Evolutionary conservation across 2,888 invertebrate genomes (phyloP), one percentile per base, ranked within the genome.

Genomic region (Conistra vaccinii): DNA sequence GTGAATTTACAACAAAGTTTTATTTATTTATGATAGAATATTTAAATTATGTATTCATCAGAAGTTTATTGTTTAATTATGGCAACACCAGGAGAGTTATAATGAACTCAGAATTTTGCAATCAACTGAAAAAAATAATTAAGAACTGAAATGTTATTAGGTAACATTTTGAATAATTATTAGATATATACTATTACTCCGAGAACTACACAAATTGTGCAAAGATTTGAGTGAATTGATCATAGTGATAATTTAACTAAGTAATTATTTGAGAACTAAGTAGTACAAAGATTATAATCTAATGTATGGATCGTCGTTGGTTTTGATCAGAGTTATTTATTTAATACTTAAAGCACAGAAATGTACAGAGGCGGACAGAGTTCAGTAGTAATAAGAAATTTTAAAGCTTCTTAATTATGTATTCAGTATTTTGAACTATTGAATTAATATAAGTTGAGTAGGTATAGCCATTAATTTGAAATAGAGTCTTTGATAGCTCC

Each of bases 141-240:
- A n/a, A n/a, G n/a, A n/a, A n/a, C n/a, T n/a, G n/a, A n/a, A n/a
- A n/a, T n/a, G n/a, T n/a, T n/a, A 17, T 17, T 4, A 20, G 23
- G 10, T 67, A 10, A 67, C 12, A 39, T 29, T 32, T 42, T 42
- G 26, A 29, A 10, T 20, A 0, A 17, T 45, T 20, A 20, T 35
- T 23, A 35, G 17, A 2, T 1, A 6, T 57, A 55, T 26, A 26
- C 29, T 35, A 23, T 20, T 12, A 10, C 7, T 12, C 20, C 20
- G 62, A n/a, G 48, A 72, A n/a, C 6, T 61, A 29, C n/a, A 39
- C 29, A n/a, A 3, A 32, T 32, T 23, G 6, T 20, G 45, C 51
- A 63, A 61, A 42, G 42, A 26, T 73, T 45, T 62, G 1, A 73
- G 29, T 26, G 3, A 35, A 74, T 55, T 45, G 32, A 39, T 48